Percentiles rank a stretch among this genome's conserved stretches.
phyloP scores from a whole-genome alignment of 1,140 invertebrate genomes.

The Drosophila kanapiae region DNA sequence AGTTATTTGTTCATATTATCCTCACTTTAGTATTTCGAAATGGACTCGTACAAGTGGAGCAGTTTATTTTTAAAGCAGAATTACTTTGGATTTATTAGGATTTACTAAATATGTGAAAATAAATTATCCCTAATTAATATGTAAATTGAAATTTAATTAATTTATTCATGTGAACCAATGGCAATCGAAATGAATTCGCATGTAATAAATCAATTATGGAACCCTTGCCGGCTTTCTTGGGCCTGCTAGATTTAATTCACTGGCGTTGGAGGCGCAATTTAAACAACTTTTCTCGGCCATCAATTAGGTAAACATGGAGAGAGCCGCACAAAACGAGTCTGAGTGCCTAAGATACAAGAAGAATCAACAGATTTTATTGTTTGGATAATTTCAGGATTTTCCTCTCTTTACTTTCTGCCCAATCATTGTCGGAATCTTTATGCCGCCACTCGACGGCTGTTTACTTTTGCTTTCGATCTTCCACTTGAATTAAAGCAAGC shows the following conservation, averaged over 20 bases:
- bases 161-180: neutral
- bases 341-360: conserved; percentile 45
- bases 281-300: conserved; percentile 27
- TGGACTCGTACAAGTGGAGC: neutral
- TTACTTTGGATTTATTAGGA: neutral
- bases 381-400: conserved; percentile 58
- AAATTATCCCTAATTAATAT: neutral
- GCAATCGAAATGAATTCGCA: neutral
- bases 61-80: neutral
- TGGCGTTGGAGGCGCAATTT: conserved; percentile 17
- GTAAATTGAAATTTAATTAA: neutral
- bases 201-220: conserved; percentile 18
- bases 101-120: neutral
- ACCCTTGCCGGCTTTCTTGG: neutral
- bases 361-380: conserved; percentile 47
- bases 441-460: conserved; percentile 52
- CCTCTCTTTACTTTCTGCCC: conserved; percentile 54
- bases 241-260: neutral
- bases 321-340: conserved; percentile 26
- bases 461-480: conserved; percentile 61
- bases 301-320: conserved; percentile 50
- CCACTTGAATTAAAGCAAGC: conserved; percentile 45
- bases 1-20: neutral
- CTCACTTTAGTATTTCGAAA: neutral
- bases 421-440: conserved; percentile 75